phyloP scores from a whole-genome alignment of 1,140 invertebrate genomes.

The Copidosoma floridanum region DNA sequence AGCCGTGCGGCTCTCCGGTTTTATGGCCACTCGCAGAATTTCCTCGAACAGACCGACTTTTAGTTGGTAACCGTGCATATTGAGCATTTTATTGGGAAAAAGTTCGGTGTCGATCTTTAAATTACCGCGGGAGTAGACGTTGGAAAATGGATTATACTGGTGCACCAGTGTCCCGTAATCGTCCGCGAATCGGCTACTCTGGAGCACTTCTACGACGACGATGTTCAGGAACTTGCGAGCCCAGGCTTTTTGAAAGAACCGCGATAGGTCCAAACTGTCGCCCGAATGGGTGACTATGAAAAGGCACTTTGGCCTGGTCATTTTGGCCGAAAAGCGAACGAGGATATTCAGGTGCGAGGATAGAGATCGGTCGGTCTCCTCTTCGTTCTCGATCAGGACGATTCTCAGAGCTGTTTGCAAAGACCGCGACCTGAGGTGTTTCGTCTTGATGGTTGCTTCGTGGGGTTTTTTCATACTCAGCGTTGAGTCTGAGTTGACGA shows the following conservation, averaged over 20 bases:
- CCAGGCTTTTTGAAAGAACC: neutral
- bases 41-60: neutral
- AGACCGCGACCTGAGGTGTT: neutral
- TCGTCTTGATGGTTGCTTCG: neutral
- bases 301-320: neutral
- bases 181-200: neutral
- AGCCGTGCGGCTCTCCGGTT: neutral
- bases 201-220: neutral
- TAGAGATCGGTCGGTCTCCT: neutral
- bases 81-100: neutral
- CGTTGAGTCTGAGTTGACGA: neutral
- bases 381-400: neutral
- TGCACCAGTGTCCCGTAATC: neutral
- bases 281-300: neutral
- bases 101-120: neutral
- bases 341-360: neutral
- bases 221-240: neutral
- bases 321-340: neutral
- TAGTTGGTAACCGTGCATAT: neutral
- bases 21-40: neutral
- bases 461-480: no score
- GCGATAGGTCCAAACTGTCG: neutral
- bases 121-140: neutral
- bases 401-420: neutral
- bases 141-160: constrained; percentile 8